Evolutionary conservation across 2,888 invertebrate genomes (phyloP).

Genomic region (Mactromeris polynyma): DNA sequence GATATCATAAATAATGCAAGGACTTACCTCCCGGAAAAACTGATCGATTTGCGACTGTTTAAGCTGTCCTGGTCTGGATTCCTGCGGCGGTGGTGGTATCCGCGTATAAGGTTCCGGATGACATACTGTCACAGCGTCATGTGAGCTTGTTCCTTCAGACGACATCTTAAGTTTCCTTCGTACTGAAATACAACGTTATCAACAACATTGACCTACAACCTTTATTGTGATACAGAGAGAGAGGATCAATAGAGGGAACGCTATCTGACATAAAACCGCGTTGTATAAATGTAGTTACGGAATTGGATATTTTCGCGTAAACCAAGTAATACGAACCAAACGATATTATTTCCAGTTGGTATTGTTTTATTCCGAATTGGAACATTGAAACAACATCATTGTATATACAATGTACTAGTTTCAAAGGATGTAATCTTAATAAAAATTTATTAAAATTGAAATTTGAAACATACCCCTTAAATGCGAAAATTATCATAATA

Average conservation of each 20-base stretch:
- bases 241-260: neutral
- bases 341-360: too few relatives aligned
- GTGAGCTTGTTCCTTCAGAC: neutral
- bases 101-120: slow-evolving; percentile 70
- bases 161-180: neutral
- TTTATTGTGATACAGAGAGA: neutral
- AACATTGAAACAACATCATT: too few relatives aligned
- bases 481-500: too few relatives aligned
- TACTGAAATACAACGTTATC: neutral
- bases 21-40: slow-evolving; percentile 80
- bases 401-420: too few relatives aligned
- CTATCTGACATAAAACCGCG: neutral
- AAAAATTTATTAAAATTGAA: too few relatives aligned
- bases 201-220: neutral
- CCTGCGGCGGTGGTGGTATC: slow-evolving; percentile 70
- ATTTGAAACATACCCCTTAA: too few relatives aligned
- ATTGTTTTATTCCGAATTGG: too few relatives aligned
- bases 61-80: slow-evolving; percentile 80
- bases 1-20: neutral
- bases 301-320: too few relatives aligned
- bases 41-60: slow-evolving; percentile 75
- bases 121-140: neutral
- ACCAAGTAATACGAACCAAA: too few relatives aligned
- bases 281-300: too few relatives aligned
- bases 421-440: too few relatives aligned